Evolutionary conservation across 2,797 vertebrate species (phyloP).

Genomic region (Malurus leucopterus): DNA sequence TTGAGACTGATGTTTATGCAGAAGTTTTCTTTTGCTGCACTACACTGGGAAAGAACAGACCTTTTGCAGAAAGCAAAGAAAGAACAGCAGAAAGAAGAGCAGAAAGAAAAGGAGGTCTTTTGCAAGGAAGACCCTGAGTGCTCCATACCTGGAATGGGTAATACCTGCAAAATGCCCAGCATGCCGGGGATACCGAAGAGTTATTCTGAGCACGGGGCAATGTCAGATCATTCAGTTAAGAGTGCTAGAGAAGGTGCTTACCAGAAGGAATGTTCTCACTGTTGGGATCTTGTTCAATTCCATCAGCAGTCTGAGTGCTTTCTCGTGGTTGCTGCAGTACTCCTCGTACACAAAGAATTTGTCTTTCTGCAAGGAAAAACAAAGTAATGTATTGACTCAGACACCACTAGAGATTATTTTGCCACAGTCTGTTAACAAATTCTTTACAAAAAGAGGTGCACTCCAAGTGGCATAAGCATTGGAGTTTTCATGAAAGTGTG

Average conservation of each 20-base stretch:
- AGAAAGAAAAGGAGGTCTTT: neutral
- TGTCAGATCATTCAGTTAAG: conserved; percentile 11
- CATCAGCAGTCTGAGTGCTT: conserved; percentile 92
- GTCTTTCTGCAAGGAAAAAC: conserved; percentile 81
- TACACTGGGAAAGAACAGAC: neutral
- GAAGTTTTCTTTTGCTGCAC: neutral
- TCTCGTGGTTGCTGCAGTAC: conserved; percentile 98
- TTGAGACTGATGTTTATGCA: neutral
- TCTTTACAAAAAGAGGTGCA: neutral
- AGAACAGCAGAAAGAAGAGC: neutral
- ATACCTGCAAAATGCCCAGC: neutral
- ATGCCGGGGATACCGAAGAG: neutral
- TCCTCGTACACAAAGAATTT: conserved; percentile 94
- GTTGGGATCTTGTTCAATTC: conserved; percentile 95
- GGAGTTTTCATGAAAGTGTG: neutral
- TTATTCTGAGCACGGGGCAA: neutral
- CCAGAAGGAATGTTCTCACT: conserved; percentile 92
- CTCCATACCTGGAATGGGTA: neutral
- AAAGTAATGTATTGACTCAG: neutral
- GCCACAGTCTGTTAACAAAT: neutral
- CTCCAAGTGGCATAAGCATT: neutral
- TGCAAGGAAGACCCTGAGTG: neutral
- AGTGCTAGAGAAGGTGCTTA: conserved; percentile 70
- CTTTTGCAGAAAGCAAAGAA: neutral
- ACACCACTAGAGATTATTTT: neutral